A percentile compares a stretch with the other conserved stretches of the same genome.
These are phyloP conservation scores for Rhogogaster chlorosoma DNA, from an alignment of 2,888 invertebrate species.

Conservation along the genomic window DNA sequence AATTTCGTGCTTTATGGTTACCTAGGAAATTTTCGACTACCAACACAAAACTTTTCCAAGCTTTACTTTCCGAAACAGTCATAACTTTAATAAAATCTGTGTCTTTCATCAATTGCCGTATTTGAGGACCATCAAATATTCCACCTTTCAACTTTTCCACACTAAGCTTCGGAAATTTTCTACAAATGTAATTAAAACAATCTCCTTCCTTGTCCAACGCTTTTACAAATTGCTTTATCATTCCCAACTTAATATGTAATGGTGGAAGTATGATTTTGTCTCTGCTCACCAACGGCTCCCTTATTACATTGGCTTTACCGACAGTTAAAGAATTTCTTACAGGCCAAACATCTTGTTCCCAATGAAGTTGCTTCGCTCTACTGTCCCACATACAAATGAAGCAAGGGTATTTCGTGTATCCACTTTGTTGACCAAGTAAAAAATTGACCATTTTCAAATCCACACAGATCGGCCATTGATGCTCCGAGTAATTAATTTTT, in stretches of 20 bases:
- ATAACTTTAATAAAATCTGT: constrained; percentile 57
- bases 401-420: constrained; percentile 55
- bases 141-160: not conserved
- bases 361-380: constrained; percentile 37
- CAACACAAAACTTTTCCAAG: constrained; percentile 54
- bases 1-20: constrained; percentile 57
- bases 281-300: constrained; percentile 41
- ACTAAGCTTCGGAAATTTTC: not conserved
- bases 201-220: not conserved
- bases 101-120: constrained; percentile 59
- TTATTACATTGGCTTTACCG: not conserved
- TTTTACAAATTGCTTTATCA: not conserved
- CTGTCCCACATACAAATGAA: constrained; percentile 57
- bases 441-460: constrained; percentile 57
- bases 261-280: constrained; percentile 58
- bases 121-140: constrained; percentile 58
- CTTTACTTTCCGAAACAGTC: constrained; percentile 53
- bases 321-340: not conserved
- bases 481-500: constrained; percentile 59
- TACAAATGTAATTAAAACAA: not conserved
- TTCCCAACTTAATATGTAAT: constrained; percentile 58
- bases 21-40: constrained; percentile 55
- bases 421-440: constrained; percentile 58
- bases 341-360: constrained; percentile 44
- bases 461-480: constrained; percentile 60